Base-by-base conservation (phyloP, 2,113 vertebrate genomes). In the Nipponia nippon region DNA sequence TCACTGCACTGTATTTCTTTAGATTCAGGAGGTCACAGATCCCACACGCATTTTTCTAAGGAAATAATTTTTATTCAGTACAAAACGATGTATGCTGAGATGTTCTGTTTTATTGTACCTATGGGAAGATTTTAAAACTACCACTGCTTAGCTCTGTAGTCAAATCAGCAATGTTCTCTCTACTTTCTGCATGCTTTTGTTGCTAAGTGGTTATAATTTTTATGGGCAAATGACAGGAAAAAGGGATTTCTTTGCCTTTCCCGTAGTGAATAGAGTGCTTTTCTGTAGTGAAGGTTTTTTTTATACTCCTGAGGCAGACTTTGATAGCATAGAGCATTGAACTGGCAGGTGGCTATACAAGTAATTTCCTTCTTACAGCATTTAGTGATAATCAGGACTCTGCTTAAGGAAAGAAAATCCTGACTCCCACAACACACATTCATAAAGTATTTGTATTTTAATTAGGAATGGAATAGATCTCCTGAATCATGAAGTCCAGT, bases 71-170 rank as follows among this genome's bases (percentile, higher is more conserved):
- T 79, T 71, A 16, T 34, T 94, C 34, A 12, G 52, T 69, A 47
- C 17, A 46, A 75, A 92, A 55, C 2, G 0, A 23, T 63, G 16
- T 52, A 23, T 44, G 76, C n/a, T 78, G 67, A 40, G 14, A 16
- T n/a, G 26, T 72, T 92, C 61, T 87, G 36, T 20, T 94, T 94
- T 95, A 95, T 82, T 91, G 34, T 94, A 80, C 70, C 66, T 83
- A 8, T 49, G 77, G 61, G 69, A 93, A 84, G 71, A 83, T 44
- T 75, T 83, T 93, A 55, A 71, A 96, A 44, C 49, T 47, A 26
- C 40, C 40, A n/a, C 18, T 82, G 49, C 83, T 87, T 56, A 92
- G 40, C 30, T 58, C 27, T 87, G 13, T 70, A 56, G 30, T 92
- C 61, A 38, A 4, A 75, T 94, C 56, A 87, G 30, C n/a, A 49